A percentile compares a stretch with the other conserved stretches of the same genome.
phyloP scores from a whole-genome alignment of 2,113 vertebrate species.

The Paracanthobrama guichenoti region DNA sequence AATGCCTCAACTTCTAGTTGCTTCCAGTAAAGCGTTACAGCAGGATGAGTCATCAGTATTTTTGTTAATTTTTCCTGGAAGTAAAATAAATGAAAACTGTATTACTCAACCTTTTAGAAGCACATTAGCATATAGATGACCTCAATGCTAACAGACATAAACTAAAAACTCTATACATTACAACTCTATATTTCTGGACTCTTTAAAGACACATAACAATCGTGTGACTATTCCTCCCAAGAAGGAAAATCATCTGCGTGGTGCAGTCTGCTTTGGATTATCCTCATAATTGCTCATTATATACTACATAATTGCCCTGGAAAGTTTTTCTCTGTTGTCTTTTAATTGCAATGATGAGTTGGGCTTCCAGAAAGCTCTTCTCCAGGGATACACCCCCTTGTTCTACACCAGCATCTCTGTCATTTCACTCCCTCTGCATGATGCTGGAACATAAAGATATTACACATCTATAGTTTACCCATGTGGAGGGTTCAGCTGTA shows the following conservation, averaged over 20 bases:
- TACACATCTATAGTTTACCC: conserved; percentile 29
- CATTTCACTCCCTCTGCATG: conserved; percentile 10
- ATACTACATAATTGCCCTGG: conserved; percentile 23
- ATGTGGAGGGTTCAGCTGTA: conserved; percentile 17
- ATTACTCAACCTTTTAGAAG: neutral
- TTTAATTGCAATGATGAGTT: conserved; percentile 39
- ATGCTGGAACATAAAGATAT: conserved; percentile 40
- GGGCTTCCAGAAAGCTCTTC: conserved; percentile 40
- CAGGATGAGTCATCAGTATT: neutral
- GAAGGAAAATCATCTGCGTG: conserved; percentile 4
- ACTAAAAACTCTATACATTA: neutral
- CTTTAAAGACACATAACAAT: neutral
- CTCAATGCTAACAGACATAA: neutral
- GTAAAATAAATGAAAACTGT: neutral
- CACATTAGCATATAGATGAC: neutral
- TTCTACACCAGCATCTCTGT: conserved; percentile 17
- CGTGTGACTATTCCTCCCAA: neutral
- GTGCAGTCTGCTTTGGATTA: conserved; percentile 13
- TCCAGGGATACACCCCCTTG: conserved; percentile 26
- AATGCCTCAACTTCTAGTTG: neutral
- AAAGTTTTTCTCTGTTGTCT: conserved; percentile 39
- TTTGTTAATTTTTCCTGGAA: neutral
- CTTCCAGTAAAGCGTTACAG: neutral
- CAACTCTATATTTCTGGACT: neutral
- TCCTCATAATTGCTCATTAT: conserved; percentile 47